These are phyloP conservation scores for Atrina japonica DNA, from an alignment of 2,888 invertebrate genomes.

Conservation along the genomic window DNA sequence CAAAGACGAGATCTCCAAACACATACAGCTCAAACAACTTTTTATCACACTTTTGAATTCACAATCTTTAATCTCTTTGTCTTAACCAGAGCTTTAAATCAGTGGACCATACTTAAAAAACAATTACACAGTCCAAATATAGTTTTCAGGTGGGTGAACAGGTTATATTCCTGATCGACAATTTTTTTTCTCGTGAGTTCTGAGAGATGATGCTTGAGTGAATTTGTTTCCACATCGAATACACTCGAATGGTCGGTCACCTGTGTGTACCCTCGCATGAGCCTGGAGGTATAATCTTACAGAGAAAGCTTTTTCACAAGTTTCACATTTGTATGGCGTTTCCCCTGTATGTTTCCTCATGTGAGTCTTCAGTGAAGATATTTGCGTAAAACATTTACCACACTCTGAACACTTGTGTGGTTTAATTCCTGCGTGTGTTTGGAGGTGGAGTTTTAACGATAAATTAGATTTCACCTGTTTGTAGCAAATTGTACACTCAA, in stretches of 20 bases:
- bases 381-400: constrained; percentile 9
- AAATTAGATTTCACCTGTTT: no score
- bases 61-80: no score
- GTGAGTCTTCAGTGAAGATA: constrained; percentile 13
- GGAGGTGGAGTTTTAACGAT: constrained; percentile 14
- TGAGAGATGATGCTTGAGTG: constrained; percentile 6
- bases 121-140: no score
- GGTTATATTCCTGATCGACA: not conserved
- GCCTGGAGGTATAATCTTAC: constrained; percentile 7
- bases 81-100: no score
- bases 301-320: constrained; percentile 15
- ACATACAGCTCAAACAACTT: no score
- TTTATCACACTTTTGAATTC: no score
- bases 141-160: no score
- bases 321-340: constrained; percentile 13
- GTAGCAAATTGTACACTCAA: no score
- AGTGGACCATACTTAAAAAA: no score
- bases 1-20: no score
- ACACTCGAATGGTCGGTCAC: not conserved
- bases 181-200: constrained; percentile 10
- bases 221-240: constrained; percentile 11
- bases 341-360: constrained; percentile 30
- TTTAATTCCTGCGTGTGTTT: constrained; percentile 15
- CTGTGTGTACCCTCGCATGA: constrained; percentile 6
- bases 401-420: constrained; percentile 19